phyloP scores from a whole-genome alignment of 2,797 vertebrate species.

The Enteromius paludinosus region DNA sequence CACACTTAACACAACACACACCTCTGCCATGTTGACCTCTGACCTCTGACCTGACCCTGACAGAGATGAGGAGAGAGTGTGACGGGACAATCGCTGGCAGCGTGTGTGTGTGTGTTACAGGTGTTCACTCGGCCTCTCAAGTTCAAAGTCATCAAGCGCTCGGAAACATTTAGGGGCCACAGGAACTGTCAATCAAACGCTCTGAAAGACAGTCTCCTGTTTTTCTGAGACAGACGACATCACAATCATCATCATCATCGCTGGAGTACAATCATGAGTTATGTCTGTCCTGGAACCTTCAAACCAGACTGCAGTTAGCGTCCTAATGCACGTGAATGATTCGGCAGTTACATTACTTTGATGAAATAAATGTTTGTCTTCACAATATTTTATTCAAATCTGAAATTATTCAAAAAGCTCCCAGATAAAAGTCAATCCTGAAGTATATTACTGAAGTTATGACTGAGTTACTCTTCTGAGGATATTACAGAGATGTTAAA shows the following conservation, averaged over 20 bases:
- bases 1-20: constrained; percentile 85
- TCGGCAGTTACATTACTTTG: neutral
- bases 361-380: too few relatives aligned
- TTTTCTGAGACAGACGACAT: neutral
- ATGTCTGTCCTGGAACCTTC: neutral
- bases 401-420: too few relatives aligned
- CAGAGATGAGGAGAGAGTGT: constrained; percentile 30
- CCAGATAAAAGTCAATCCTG: too few relatives aligned
- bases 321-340: neutral
- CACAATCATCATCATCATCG: neutral
- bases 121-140: constrained; percentile 82
- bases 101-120: constrained; percentile 63
- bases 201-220: neutral
- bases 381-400: too few relatives aligned
- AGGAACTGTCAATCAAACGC: constrained; percentile 36
- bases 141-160: constrained; percentile 81
- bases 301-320: neutral
- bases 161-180: constrained; percentile 53
- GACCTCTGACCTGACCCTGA: constrained; percentile 72
- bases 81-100: constrained; percentile 35
- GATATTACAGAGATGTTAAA: neutral
- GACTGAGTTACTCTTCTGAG: too few relatives aligned
- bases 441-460: neutral
- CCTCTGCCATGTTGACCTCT: constrained; percentile 73
- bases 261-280: neutral